Evolutionary conservation across 2,797 vertebrate species (phyloP), one percentile per base, ranked within the genome.

Genomic region (Neopelma chrysocephalum): DNA sequence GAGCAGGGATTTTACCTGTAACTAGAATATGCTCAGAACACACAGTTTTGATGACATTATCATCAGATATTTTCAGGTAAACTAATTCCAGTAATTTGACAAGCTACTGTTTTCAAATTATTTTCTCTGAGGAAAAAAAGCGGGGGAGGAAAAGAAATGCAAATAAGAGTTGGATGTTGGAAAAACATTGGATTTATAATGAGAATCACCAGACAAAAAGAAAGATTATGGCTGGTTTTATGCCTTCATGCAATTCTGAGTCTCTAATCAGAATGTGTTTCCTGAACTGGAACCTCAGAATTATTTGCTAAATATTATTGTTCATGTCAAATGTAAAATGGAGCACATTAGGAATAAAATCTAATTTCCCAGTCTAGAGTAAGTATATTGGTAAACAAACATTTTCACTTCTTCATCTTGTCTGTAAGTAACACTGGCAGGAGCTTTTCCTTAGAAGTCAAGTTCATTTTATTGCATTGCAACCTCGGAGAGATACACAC

Each of bases 271-370:
- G 72, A 93, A 79, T 16, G 43, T 31, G 53, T 48, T 51, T 96
- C 89, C 79, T 89, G 58, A 89, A 72, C 34, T 56, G 70, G 91
- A 95, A 75, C 61, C 73, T 91, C 68, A 15, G 29, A 89, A 73
- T 95, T 77, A 47, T 84, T 91, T 93, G 56, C 50, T 40, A 57
- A 82, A 34, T 54, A 48, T 70, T 75, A 92, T 93, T 96, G 68
- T 89, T 93, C 65, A 6, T 65, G 60, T 91, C 64, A 93, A 70
- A 87, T 38, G 29, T 71, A 38, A 89, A 87, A 90, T 57, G n/a
- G 54, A 91, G 32, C 69, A 70, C 60, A 75, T 68, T 69, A 82
- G 66, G 18, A 82, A 34, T 79, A 79, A 95, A 95, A 93, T 76
- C 54, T 84, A 61, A 68, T 89, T 88, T 71, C 54, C 91, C 62